Evolutionary conservation across 1,140 invertebrate species (phyloP).

Genomic region (Dendrolimus kikuchii): DNA sequence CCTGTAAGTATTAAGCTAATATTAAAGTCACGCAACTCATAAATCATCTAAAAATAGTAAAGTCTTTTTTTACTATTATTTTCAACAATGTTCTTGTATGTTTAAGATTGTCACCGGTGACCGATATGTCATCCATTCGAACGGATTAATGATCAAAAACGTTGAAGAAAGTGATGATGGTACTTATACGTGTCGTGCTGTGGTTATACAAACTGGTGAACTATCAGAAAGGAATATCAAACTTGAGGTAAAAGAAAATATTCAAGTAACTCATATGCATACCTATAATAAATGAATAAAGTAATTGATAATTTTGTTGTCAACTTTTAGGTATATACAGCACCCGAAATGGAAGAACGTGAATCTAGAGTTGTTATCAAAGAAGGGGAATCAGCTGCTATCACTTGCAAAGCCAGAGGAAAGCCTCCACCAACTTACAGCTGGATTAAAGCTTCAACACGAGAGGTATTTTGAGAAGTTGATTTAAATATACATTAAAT

Average conservation of each 20-base stretch:
- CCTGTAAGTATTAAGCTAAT: slow-evolving; percentile 51
- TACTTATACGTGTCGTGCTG: slow-evolving; percentile 87
- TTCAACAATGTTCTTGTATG: slow-evolving; percentile 8
- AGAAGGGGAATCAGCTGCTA: slow-evolving; percentile 83
- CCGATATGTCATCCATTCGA: slow-evolving; percentile 81
- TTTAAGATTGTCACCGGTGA: slow-evolving; percentile 74
- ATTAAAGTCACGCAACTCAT: not conserved
- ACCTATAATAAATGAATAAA: too few species aligned
- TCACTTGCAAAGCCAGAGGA: slow-evolving; percentile 84
- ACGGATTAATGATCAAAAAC: slow-evolving; percentile 85
- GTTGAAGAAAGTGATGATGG: slow-evolving; percentile 88
- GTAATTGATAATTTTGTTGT: slow-evolving; percentile 1
- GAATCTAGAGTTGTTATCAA: slow-evolving; percentile 76
- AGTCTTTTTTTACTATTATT: not conserved
- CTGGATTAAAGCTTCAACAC: slow-evolving; percentile 82
- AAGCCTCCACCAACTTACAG: slow-evolving; percentile 86
- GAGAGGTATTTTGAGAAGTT: slow-evolving; percentile 53
- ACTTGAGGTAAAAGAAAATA: slow-evolving; percentile 76
- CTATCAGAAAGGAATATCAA: slow-evolving; percentile 81
- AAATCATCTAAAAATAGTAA: not conserved
- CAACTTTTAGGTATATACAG: slow-evolving; percentile 79
- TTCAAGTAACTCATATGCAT: too few species aligned
- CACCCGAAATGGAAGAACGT: slow-evolving; percentile 79
- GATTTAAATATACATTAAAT: not conserved
- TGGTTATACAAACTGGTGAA: slow-evolving; percentile 85